Base-by-base conservation (phyloP, 1,140 invertebrate genomes). In the Ectropis grisescens region DNA sequence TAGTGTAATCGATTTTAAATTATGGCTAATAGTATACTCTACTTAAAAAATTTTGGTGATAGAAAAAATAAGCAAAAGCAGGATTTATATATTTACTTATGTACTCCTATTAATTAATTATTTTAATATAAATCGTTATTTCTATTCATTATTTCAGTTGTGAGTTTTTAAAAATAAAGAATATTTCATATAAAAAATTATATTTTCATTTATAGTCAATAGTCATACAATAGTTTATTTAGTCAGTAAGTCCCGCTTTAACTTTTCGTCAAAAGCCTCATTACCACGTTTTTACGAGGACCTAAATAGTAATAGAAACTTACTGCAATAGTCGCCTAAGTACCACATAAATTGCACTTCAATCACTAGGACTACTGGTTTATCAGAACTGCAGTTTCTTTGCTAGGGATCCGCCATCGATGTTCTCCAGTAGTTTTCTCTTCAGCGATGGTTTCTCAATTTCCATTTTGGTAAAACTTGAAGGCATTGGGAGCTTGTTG, bases 401-500 rank as follows among this genome's bases (percentile, higher is more conserved):
- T 2, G 88, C 87, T 41, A 89, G 65, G 12, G 86, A 85, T 11
- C 84, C 88, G 41, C 90, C 90, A 60, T 91, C 90, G 25, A 86
- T 84, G 9, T 85, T 85, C 58, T 92, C 90, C 10, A 91, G 55
- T 15, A 91, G 64, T 74, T 93, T 93, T 41, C 91, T 84, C 60
- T 93, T 93, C 10, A 92, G 72, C 37, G 86, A 90, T n/a, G 87
- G 88, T 46, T 86, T 89, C 33, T 90, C 87, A 24, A 82, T 64
- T 29, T 87, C 85, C 34, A 84, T 68, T 48, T 81, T 82, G 43
- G 84, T 86, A 45, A 80, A 72, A 29, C 89, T 84, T 29, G 82
- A 85, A 2, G 93, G 93, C 56, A 94, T 83, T 1, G 96, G 96
- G 37, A 98, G 71, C 66, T 92, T 90, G 9, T 85, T 66, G 9